phyloP scores from a whole-genome alignment of 2,113 vertebrate genomes.

The Xyliphius kryptos region DNA sequence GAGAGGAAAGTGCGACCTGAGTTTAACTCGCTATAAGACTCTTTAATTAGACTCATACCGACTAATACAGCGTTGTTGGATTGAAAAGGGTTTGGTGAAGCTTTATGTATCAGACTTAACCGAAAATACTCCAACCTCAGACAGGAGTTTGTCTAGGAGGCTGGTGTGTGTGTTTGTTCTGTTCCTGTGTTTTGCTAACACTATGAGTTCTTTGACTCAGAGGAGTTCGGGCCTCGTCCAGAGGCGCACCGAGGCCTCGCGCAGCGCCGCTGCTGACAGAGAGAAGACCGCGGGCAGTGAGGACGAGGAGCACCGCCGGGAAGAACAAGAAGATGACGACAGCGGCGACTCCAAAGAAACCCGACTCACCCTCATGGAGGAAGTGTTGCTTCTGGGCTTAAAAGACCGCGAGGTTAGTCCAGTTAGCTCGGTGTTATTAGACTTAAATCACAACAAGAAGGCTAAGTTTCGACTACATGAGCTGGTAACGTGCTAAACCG shows the following conservation, averaged over 20 bases:
- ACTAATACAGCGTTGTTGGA: no score
- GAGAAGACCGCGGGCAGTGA: constrained; percentile 62
- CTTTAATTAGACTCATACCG: no score
- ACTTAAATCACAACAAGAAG: no score
- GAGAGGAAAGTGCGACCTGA: constrained; percentile 12
- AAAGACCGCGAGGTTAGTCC: constrained; percentile 92
- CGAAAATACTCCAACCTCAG: constrained; percentile 29
- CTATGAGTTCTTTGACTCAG: constrained; percentile 87
- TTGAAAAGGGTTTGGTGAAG: neutral
- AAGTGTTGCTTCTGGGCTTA: constrained; percentile 86
- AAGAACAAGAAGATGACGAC: constrained; percentile 77
- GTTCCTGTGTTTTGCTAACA: constrained; percentile 44
- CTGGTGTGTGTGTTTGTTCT: no score
- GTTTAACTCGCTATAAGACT: neutral
- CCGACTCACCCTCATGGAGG: constrained; percentile 93
- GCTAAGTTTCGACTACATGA: no score
- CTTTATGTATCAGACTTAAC: constrained; percentile 40
- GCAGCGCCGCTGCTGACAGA: constrained; percentile 72
- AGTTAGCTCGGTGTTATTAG: no score
- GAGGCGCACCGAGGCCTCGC: constrained; percentile 86
- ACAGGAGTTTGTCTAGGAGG: no score
- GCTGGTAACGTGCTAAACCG: no score
- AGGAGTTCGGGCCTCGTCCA: constrained; percentile 91
- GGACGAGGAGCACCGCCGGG: constrained; percentile 72
- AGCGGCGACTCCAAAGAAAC: constrained; percentile 88